A percentile compares a stretch with the other conserved stretches of the same genome.
phyloP scores from a whole-genome alignment of 2,888 invertebrate genomes.

The Trilocha varians region DNA sequence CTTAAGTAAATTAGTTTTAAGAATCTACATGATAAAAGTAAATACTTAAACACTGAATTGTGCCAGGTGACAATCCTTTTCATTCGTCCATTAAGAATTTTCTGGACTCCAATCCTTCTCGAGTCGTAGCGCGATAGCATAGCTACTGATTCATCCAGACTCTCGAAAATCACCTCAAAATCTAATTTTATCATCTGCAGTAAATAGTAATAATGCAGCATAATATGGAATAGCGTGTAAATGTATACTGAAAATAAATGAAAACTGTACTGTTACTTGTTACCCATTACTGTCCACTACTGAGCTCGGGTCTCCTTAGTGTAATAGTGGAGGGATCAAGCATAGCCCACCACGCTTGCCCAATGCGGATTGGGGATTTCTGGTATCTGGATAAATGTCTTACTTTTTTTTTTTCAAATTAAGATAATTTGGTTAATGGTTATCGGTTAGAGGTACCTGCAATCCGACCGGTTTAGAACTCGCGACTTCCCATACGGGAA shows the following conservation, averaged over 20 bases:
- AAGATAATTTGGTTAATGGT: no score
- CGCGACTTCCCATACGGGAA: no score
- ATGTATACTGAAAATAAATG: slow-evolving; percentile 36
- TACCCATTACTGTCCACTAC: no score
- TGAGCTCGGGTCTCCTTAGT: no score
- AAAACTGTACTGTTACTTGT: no score
- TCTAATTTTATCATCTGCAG: slow-evolving; percentile 43
- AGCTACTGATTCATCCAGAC: slow-evolving; percentile 31
- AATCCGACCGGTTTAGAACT: no score
- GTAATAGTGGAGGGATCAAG: no score
- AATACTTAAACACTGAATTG: slow-evolving; percentile 34
- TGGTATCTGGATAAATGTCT: no score
- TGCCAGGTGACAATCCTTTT: slow-evolving; percentile 43
- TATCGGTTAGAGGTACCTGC: no score
- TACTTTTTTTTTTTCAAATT: no score
- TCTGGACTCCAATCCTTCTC: slow-evolving; percentile 24
- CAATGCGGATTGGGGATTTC: no score
- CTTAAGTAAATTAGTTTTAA: not conserved
- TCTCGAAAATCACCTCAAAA: slow-evolving; percentile 38
- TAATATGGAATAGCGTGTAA: slow-evolving; percentile 40
- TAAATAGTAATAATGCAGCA: slow-evolving; percentile 37
- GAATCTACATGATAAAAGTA: not conserved
- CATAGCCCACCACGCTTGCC: no score
- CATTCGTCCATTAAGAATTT: slow-evolving; percentile 30
- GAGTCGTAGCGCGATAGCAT: slow-evolving; percentile 20